Conservation (phyloP, 2,888 invertebrate species). For the Microdon myrmicae region DNA sequence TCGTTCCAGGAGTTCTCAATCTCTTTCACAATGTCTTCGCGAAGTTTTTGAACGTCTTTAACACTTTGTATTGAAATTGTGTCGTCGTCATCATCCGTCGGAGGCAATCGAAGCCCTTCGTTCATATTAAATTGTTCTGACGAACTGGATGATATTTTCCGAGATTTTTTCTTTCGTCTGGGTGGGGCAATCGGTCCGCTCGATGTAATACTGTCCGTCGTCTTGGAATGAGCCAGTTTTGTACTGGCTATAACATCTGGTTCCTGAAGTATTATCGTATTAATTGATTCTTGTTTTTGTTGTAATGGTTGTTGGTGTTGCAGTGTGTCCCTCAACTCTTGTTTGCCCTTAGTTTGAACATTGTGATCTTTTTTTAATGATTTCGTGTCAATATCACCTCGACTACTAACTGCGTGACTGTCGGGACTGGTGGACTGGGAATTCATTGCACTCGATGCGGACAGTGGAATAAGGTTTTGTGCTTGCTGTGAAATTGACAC, state of each 20-base stretch:
- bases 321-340: constrained; percentile 25
- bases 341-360: constrained; percentile 23
- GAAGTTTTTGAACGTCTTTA: constrained; percentile 61
- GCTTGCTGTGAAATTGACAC: constrained; percentile 59
- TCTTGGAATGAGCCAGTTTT: constrained; percentile 72
- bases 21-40: constrained; percentile 69
- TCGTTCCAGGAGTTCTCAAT: constrained; percentile 82
- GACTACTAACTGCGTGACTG: constrained; percentile 46
- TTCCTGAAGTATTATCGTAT: constrained; percentile 69
- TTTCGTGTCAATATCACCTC: constrained; percentile 47
- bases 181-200: constrained; percentile 80
- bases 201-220: constrained; percentile 66
- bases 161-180: constrained; percentile 76
- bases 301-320: constrained; percentile 24
- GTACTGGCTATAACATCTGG: constrained; percentile 95
- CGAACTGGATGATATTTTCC: constrained; percentile 64
- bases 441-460: constrained; percentile 53
- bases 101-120: constrained; percentile 60
- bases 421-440: constrained; percentile 50
- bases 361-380: constrained; percentile 18
- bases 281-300: constrained; percentile 16
- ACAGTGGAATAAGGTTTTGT: constrained; percentile 53
- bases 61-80: constrained; percentile 62
- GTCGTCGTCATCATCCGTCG: constrained; percentile 61
- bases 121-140: constrained; percentile 65